Evolutionary conservation across 2,888 invertebrate genomes (phyloP).

Genomic region (Agrenia bidenticulata): DNA sequence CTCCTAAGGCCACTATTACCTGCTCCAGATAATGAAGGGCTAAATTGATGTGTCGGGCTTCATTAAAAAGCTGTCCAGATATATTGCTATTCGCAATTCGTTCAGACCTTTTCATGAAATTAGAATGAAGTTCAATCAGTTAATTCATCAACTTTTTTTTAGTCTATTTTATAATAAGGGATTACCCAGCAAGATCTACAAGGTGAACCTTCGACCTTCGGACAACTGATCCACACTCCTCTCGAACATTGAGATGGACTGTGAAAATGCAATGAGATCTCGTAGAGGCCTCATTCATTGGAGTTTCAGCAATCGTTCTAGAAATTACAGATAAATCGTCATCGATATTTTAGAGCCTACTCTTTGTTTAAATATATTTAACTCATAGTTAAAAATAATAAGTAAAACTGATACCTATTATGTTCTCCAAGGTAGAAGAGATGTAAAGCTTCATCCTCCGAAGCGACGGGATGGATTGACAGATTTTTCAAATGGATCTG

Average conservation of each 20-base stretch:
- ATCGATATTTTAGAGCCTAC: no score
- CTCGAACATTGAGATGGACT: slow-evolving; percentile 58
- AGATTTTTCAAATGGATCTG: slow-evolving; percentile 60
- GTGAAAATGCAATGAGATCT: slow-evolving; percentile 63
- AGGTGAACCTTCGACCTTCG: slow-evolving; percentile 61
- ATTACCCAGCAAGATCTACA: slow-evolving; percentile 62
- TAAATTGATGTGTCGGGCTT: slow-evolving; percentile 62
- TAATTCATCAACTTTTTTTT: background rate
- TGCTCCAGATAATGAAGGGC: slow-evolving; percentile 63
- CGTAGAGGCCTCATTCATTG: slow-evolving; percentile 62
- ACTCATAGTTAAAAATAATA: no score
- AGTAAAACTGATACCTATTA: slow-evolving; percentile 53
- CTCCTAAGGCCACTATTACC: slow-evolving; percentile 56
- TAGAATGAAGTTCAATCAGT: background rate
- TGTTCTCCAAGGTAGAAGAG: slow-evolving; percentile 60
- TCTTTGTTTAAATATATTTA: background rate
- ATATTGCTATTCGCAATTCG: slow-evolving; percentile 60
- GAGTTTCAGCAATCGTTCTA: slow-evolving; percentile 61
- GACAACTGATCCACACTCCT: slow-evolving; percentile 55
- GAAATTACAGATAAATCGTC: slow-evolving; percentile 7
- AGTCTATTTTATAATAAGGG: no score
- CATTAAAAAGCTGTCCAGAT: slow-evolving; percentile 58
- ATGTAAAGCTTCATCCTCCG: slow-evolving; percentile 60
- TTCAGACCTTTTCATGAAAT: slow-evolving; percentile 58
- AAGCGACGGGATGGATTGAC: slow-evolving; percentile 58